Conservation (phyloP, 2,797 vertebrate genomes). For the Hipposideros larvatus region DNA sequence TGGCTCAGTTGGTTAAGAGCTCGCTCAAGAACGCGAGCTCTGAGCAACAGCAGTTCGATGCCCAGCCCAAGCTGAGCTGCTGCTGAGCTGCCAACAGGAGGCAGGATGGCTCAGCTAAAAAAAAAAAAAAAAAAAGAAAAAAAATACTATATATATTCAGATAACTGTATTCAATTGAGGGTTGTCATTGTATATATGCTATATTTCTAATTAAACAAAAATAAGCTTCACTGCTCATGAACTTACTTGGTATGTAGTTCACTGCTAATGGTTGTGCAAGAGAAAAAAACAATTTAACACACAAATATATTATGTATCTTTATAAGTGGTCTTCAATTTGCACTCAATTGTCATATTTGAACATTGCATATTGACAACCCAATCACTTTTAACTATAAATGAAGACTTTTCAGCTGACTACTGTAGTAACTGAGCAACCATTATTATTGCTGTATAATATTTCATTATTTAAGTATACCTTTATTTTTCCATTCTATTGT, state of each 20-base stretch:
- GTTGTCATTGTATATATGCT: neutral
- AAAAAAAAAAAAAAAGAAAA: too few species aligned
- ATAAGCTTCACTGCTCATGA: neutral
- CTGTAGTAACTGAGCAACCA: neutral
- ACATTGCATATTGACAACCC: neutral
- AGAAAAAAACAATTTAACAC: slow-evolving; percentile 51
- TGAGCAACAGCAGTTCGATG: too few species aligned
- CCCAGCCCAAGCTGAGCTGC: too few species aligned
- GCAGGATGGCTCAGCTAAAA: too few species aligned
- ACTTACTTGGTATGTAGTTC: slow-evolving; percentile 5
- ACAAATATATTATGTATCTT: neutral
- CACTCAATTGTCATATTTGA: neutral
- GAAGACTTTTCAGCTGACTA: neutral
- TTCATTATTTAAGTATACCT: neutral
- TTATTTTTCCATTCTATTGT: neutral
- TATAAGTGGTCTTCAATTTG: slow-evolving; percentile 4
- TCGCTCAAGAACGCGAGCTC: too few species aligned
- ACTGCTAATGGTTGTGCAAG: slow-evolving; percentile 44
- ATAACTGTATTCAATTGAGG: neutral
- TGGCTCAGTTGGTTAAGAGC: too few species aligned
- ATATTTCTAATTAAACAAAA: slow-evolving; percentile 45
- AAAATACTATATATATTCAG: neutral
- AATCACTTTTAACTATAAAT: slow-evolving; percentile 17
- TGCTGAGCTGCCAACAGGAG: too few species aligned
- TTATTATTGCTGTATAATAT: neutral